Base-by-base conservation (phyloP, 2,113 vertebrate species). In the Pantherophis guttatus region DNA sequence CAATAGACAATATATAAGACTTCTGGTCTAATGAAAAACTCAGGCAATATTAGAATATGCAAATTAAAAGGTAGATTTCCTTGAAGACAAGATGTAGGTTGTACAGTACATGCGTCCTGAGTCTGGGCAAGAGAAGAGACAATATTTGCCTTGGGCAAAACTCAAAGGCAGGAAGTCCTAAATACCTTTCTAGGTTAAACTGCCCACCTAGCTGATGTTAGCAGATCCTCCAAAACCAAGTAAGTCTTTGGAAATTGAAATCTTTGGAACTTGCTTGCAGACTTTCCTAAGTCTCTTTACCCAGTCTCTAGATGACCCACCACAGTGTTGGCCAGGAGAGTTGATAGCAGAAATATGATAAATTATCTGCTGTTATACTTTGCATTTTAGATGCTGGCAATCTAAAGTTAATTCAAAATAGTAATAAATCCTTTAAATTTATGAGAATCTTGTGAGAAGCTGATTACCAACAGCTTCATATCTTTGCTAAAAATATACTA, bases 241-340 rank as follows among this genome's bases (percentile, higher is more conserved):
- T 13, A 75, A 33, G 13, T 26, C 24, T 57, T 58, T 58, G 57
- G 57, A 58, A 23, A 19, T 21, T 58, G 98, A 98, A 99, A 97
- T 95, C 88, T 94, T 59, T 94, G 98, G 98, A 99, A 98, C 98
- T 98, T 97, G 97, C 99, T 98, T 97, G 97, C 97, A 97, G 95
- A 98, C 93, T 86, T 99, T 99, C 98, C 98, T 97, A 97, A 98
- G 97, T 97, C 96, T 95, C 96, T 97, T 97, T 96, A 95, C 89
- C 94, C 91, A 33, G 95, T 94, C 96, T 97, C 94, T 15, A 88
- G 93, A 95, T 96, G 94, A 96, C 97, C 96, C 93, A 96, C 93
- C 97, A 93, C 94, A 92, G 95, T 17, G 29, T 62, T 93, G 87
- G 94, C 96, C 94, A 90, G 94, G 92, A 87, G 23, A 94, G 90